These are phyloP conservation scores for Leptodactylus fuscus DNA, from an alignment of 2,113 vertebrate species.

Conservation along the genomic window DNA sequence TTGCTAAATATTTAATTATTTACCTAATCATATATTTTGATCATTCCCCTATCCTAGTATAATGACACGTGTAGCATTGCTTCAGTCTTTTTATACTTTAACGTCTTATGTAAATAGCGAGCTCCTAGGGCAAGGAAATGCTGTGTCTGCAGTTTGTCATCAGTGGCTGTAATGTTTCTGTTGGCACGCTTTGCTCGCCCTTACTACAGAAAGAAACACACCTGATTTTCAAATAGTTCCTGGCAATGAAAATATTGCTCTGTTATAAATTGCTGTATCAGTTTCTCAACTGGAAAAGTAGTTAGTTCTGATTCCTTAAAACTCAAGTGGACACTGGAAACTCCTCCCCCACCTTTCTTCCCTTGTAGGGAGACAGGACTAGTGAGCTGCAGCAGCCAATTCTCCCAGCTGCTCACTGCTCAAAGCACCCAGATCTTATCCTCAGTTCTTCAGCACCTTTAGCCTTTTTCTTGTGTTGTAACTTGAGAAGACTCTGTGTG, in stretches of 20 bases:
- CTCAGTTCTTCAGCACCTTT: slow-evolving; percentile 17
- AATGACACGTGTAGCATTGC: background rate
- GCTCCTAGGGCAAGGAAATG: slow-evolving; percentile 1
- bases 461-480: slow-evolving; percentile 34
- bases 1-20: no score
- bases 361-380: slow-evolving; percentile 9
- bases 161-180: slow-evolving; percentile 12
- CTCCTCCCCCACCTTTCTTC: slow-evolving; percentile 6
- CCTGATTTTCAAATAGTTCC: slow-evolving; percentile 26
- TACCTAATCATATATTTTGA: no score
- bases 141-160: slow-evolving; percentile 46
- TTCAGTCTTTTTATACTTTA: background rate
- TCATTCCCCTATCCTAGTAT: background rate
- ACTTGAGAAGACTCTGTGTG: slow-evolving; percentile 30
- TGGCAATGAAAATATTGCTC: slow-evolving; percentile 20
- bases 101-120: background rate
- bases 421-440: background rate
- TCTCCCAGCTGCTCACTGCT: slow-evolving; percentile 36
- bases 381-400: background rate
- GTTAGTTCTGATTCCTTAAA: slow-evolving; percentile 25
- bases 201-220: slow-evolving; percentile 42
- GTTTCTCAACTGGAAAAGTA: slow-evolving; percentile 47
- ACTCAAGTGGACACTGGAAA: background rate
- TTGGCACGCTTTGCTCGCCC: background rate
- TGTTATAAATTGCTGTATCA: slow-evolving; percentile 43